Percentiles rank a stretch among this genome's conserved stretches.
Evolutionary conservation across 2,113 vertebrate genomes (phyloP).

Genomic region (Paralichthys olivaceus): DNA sequence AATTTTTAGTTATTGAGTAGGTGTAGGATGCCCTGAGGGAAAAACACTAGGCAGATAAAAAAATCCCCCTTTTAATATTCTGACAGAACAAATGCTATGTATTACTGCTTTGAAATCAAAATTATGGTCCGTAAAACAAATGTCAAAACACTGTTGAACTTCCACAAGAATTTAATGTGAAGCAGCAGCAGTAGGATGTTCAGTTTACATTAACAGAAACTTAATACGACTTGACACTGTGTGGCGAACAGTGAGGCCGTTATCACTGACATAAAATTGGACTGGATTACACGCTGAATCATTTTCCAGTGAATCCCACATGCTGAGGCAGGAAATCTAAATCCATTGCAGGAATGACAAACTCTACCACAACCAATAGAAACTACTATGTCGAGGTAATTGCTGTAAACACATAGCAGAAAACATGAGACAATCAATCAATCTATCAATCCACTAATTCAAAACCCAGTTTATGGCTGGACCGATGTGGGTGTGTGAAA

Average conservation of each 20-base stretch:
- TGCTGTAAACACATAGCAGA: not conserved
- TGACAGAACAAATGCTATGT: not conserved
- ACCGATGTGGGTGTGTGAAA: too few relatives aligned
- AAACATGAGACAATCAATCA: not conserved
- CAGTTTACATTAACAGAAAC: not conserved
- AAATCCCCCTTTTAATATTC: not conserved
- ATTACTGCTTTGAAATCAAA: not conserved
- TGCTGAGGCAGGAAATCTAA: not conserved
- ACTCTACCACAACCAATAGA: not conserved
- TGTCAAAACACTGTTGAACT: not conserved
- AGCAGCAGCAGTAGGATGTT: not conserved
- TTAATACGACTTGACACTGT: not conserved
- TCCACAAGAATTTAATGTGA: not conserved
- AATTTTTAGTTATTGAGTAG: not conserved
- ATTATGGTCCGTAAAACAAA: not conserved
- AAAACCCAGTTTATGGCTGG: too few relatives aligned
- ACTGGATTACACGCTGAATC: slow-evolving; percentile 5
- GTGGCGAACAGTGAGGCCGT: not conserved
- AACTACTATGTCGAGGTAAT: not conserved
- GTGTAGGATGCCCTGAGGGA: not conserved
- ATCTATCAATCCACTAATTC: not conserved
- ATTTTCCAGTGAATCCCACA: slow-evolving; percentile 1
- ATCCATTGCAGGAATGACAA: not conserved
- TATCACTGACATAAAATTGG: not conserved
- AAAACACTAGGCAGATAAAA: not conserved